Base-by-base conservation (phyloP, 2,888 invertebrate species). In the Ornithoptera alexandrae region DNA sequence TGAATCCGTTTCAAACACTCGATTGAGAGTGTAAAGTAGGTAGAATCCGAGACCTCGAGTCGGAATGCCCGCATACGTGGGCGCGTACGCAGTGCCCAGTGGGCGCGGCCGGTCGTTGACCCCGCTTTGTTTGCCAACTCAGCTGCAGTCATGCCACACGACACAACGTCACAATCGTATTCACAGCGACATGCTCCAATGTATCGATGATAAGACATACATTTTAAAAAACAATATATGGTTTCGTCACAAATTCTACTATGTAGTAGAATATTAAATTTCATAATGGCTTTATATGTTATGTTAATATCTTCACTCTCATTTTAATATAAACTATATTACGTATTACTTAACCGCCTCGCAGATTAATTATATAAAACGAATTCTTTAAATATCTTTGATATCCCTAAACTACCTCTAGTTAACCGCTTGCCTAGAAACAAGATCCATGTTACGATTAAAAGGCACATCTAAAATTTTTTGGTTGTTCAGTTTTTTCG, bases 61-160 rank as follows among this genome's bases (percentile, higher is more conserved):
- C 69, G 73, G 79, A 77, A 77, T 75, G 84, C 78, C 82, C 84
- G 83, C 84, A 85, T 87, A 86, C 83, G 84, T 85, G 84, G 85
- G 84, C 84, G 85, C 84, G 79, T 83, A 83, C 85, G 81, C 84
- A 81, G 84, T 81, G 86, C 85, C 81, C 84, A 81, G 84, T 81
- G 86, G 89, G 88, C 84, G 88, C 89, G 89, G 87, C 88, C 84
- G 91, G 91, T 89, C 91, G 84, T 85, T 89, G 89, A 92, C 86
- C 91, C 89, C 84, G 85, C 91, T 90, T 91, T 92, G 92, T 92
- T 92, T 92, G 92, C 92, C 92, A 92, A 91, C 90, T 90, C 90
- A 92, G 90, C 89, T 84, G 87, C 84, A 83, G 81, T 82, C 82
- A 80, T 81, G 82, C 81, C 81, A 80, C 84, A 78, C 83, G 80